phyloP scores from a whole-genome alignment of 2,113 vertebrate species.

The Solea solea region DNA sequence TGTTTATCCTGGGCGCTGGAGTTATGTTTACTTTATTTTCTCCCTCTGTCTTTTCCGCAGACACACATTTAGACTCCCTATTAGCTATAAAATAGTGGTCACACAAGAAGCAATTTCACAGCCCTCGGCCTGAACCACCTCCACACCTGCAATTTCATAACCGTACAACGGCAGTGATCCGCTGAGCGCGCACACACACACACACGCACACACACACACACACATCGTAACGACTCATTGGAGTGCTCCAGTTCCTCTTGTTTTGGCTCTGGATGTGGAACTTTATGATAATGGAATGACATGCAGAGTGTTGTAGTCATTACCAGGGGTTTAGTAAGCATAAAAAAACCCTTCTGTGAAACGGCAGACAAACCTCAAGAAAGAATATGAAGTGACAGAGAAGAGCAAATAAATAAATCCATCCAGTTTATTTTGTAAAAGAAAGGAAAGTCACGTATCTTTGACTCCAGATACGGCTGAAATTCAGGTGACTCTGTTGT shows the following conservation, averaged over 20 bases:
- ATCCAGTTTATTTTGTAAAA: not conserved
- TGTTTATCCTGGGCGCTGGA: slow-evolving; percentile 21
- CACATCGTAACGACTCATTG: not conserved
- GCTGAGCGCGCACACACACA: slow-evolving; percentile 13
- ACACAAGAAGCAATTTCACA: slow-evolving; percentile 73
- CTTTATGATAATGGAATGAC: slow-evolving; percentile 43
- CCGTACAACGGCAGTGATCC: slow-evolving; percentile 3
- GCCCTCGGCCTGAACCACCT: slow-evolving; percentile 52
- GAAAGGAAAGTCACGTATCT: not conserved
- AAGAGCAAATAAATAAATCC: not conserved
- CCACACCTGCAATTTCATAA: slow-evolving; percentile 63
- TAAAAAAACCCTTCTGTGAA: slow-evolving; percentile 17
- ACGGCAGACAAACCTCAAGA: slow-evolving; percentile 12
- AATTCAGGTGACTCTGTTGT: not conserved
- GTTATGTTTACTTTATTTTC: slow-evolving; percentile 6
- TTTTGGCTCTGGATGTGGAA: slow-evolving; percentile 25
- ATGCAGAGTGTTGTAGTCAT: slow-evolving; percentile 22
- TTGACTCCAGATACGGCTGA: too few species aligned
- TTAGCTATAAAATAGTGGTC: slow-evolving; percentile 29
- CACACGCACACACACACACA: slow-evolving; percentile 22
- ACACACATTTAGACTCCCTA: slow-evolving; percentile 15
- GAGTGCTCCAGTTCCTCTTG: slow-evolving; percentile 15
- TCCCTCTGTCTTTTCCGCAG: not conserved
- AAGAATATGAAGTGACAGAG: slow-evolving; percentile 4
- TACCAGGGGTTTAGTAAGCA: slow-evolving; percentile 25